These are phyloP conservation scores for Agrotis exclamationis DNA, from an alignment of 2,888 invertebrate species.

Conservation along the genomic window DNA sequence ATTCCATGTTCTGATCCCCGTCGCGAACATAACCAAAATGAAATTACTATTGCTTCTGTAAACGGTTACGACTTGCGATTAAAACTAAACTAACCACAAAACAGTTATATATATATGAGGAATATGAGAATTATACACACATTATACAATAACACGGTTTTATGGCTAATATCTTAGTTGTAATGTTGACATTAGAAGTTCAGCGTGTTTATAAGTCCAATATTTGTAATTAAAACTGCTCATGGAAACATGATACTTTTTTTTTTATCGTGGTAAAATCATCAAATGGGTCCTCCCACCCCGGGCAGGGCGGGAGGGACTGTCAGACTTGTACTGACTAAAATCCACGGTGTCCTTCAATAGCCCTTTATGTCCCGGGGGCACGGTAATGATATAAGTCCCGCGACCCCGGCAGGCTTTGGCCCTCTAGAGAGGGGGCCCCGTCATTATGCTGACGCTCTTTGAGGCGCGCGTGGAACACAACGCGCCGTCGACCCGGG, in stretches of 20 bases:
- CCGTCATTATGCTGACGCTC: too few relatives aligned
- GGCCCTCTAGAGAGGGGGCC: too few relatives aligned
- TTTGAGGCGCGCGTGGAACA: too few relatives aligned
- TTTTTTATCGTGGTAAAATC: too few relatives aligned
- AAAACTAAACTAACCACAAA: constrained; percentile 87
- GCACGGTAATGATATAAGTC: too few relatives aligned
- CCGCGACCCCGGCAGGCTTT: too few relatives aligned
- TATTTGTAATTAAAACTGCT: background rate
- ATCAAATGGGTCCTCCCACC: too few relatives aligned
- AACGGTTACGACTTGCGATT: constrained; percentile 87
- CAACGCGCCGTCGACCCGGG: too few relatives aligned
- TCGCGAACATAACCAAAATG: constrained; percentile 78
- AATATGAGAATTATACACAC: constrained; percentile 62
- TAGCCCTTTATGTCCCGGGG: too few relatives aligned
- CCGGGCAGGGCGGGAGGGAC: too few relatives aligned
- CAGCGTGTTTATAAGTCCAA: background rate
- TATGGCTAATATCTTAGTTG: constrained; percentile 77
- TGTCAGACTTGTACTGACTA: too few relatives aligned
- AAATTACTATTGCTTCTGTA: constrained; percentile 89
- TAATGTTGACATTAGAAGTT: constrained; percentile 74
- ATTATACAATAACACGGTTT: constrained; percentile 63
- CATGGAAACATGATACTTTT: background rate
- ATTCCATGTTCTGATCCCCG: constrained; percentile 83
- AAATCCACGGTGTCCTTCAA: too few relatives aligned
- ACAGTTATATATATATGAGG: constrained; percentile 62